Evolutionary conservation across 2,888 invertebrate species (phyloP).

Genomic region (Drosophila neoperkinsi): DNA sequence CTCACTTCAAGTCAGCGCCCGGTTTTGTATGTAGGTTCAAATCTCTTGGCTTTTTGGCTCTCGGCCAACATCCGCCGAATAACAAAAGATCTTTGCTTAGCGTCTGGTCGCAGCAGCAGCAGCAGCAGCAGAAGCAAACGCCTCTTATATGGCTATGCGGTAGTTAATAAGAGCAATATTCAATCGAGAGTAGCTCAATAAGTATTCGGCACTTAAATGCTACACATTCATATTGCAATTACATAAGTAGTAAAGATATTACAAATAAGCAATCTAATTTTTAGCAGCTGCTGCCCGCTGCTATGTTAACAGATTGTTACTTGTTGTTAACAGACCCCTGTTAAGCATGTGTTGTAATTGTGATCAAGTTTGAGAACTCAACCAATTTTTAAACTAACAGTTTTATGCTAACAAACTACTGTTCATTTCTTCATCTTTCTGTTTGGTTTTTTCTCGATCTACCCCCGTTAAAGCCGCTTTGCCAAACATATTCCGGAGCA

Average conservation of each 20-base stretch:
- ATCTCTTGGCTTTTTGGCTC: constrained; percentile 45
- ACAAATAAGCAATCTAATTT: neutral
- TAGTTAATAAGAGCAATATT: constrained; percentile 50
- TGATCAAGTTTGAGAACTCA: neutral
- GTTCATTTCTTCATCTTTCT: neutral
- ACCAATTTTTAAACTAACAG: neutral
- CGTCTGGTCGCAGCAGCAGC: constrained; percentile 41
- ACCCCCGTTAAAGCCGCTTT: constrained; percentile 5
- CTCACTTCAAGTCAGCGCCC: constrained; percentile 58
- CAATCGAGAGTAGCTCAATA: constrained; percentile 37
- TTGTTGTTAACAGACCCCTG: neutral
- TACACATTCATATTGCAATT: neutral
- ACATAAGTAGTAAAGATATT: neutral
- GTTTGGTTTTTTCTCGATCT: constrained; percentile 9
- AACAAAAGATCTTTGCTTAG: constrained; percentile 64
- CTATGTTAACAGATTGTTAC: neutral
- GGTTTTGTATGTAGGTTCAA: constrained; percentile 52
- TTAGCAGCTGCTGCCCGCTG: neutral
- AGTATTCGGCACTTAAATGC: constrained; percentile 18
- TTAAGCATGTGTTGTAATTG: neutral
- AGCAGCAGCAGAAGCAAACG: constrained; percentile 19
- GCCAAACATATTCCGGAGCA: constrained; percentile 14
- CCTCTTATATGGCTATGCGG: constrained; percentile 64
- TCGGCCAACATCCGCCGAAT: constrained; percentile 31
- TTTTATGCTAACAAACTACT: neutral